A percentile compares a stretch with the other conserved stretches of the same genome.
Evolutionary conservation across 2,113 vertebrate genomes (phyloP).

Genomic region (Lepus americanus): DNA sequence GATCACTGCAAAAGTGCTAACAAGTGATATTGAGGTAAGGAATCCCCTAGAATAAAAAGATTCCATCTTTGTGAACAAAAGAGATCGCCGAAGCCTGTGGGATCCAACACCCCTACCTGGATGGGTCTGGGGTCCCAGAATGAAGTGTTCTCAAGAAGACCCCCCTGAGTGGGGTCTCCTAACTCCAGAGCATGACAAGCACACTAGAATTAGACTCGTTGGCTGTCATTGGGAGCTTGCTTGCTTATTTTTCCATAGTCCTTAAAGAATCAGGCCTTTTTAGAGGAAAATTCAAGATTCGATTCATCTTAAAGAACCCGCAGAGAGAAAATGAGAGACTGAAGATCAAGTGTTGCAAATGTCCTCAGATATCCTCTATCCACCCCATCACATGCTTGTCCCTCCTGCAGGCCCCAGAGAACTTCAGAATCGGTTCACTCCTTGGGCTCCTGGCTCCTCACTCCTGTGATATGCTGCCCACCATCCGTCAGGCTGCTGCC

Average conservation of each 20-base stretch:
- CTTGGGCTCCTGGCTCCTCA: conserved; percentile 79
- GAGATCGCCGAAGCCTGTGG: neutral
- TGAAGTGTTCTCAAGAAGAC: neutral
- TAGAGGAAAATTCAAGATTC: neutral
- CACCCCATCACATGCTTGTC: neutral
- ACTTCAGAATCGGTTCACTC: conserved; percentile 76
- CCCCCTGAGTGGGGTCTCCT: too few relatives aligned
- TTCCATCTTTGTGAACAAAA: neutral
- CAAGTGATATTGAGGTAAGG: conserved; percentile 42
- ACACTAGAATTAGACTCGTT: neutral
- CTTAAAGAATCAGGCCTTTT: neutral
- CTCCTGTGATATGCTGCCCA: conserved; percentile 76
- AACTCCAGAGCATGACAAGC: neutral
- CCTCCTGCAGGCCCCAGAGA: conserved; percentile 68
- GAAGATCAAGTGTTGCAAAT: neutral
- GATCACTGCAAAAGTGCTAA: conserved; percentile 54
- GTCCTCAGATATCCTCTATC: neutral
- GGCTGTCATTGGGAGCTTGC: neutral
- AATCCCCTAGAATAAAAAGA: neutral
- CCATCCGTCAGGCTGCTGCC: conserved; percentile 65
- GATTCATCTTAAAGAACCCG: neutral
- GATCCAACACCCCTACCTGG: neutral
- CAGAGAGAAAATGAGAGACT: neutral
- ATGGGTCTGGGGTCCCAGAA: neutral
- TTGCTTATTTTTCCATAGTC: neutral